Evolutionary conservation across 1,140 invertebrate genomes (phyloP).

Genomic region (Pseudomyrmex gracilis): DNA sequence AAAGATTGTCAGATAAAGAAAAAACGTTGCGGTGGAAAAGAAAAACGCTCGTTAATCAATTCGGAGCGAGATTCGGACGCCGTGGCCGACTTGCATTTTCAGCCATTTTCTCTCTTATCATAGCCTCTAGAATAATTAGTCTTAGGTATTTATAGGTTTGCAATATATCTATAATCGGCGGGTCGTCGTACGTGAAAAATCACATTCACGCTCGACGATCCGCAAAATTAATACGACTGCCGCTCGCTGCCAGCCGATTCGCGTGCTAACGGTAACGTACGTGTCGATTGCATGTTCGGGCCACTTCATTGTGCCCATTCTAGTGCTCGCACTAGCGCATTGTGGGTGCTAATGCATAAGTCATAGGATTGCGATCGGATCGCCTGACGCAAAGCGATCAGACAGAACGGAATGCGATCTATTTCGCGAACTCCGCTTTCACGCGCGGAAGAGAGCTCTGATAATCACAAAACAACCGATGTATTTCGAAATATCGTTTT

Average conservation of each 20-base stretch:
- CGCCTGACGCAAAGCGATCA: conserved; percentile 27
- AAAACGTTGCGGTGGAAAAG: not conserved
- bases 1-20: not conserved
- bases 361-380: conserved; percentile 21
- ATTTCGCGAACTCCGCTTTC: not conserved
- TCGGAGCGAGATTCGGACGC: not conserved
- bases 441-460: no score
- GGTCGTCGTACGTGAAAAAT: conserved; percentile 36
- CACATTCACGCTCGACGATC: conserved; percentile 50
- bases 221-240: conserved; percentile 62
- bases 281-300: conserved; percentile 25
- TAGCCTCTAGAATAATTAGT: conserved; percentile 73
- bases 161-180: conserved; percentile 37
- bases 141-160: conserved; percentile 66
- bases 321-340: conserved; percentile 14
- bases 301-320: conserved; percentile 21
- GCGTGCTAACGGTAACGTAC: conserved; percentile 37
- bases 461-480: not conserved
- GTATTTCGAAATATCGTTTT: not conserved
- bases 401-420: conserved; percentile 39
- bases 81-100: conserved; percentile 45
- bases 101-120: conserved; percentile 56
- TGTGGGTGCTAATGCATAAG: not conserved
- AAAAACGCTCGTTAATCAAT: not conserved
- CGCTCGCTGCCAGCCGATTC: conserved; percentile 63